phyloP scores from a whole-genome alignment of 2,888 invertebrate genomes.

The Apotomis betuletana region DNA sequence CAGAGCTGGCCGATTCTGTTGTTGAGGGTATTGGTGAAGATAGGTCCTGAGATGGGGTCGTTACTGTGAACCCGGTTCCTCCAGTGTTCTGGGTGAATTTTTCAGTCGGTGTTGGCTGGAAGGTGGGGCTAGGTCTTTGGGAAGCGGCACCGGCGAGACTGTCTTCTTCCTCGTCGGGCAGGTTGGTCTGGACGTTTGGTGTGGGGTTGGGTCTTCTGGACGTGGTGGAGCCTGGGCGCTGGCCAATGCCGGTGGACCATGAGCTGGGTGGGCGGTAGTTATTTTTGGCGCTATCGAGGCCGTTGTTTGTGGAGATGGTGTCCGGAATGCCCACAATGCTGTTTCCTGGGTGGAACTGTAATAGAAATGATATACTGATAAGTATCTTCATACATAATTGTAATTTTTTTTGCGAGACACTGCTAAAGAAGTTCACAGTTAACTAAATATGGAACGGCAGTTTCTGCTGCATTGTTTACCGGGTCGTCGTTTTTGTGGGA shows the following conservation, averaged over 20 bases:
- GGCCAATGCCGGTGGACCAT: constrained; percentile 78
- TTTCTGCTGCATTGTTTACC: too few species aligned
- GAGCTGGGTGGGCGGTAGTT: constrained; percentile 80
- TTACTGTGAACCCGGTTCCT: constrained; percentile 44
- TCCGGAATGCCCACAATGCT: constrained; percentile 74
- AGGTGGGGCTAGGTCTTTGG: constrained; percentile 58
- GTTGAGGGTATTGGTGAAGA: constrained; percentile 62
- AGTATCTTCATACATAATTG: background rate
- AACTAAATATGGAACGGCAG: too few species aligned
- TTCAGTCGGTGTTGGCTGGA: constrained; percentile 52
- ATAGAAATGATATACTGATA: constrained; percentile 16
- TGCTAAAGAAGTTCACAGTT: too few species aligned
- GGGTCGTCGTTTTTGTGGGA: too few species aligned
- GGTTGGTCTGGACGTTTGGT: constrained; percentile 46
- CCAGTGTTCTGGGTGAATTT: constrained; percentile 42
- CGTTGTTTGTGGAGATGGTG: constrained; percentile 70
- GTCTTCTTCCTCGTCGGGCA: constrained; percentile 27
- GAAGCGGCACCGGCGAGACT: constrained; percentile 57
- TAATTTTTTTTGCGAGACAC: background rate
- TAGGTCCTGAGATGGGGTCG: constrained; percentile 61
- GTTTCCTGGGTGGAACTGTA: constrained; percentile 75
- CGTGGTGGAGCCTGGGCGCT: constrained; percentile 36
- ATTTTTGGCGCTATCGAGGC: constrained; percentile 71
- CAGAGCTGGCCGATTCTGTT: constrained; percentile 54
- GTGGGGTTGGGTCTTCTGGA: constrained; percentile 43